Percentiles rank a stretch among this genome's conserved stretches.
Conservation (phyloP, 2,888 invertebrate genomes). For the Zygogramma bicolorata region DNA sequence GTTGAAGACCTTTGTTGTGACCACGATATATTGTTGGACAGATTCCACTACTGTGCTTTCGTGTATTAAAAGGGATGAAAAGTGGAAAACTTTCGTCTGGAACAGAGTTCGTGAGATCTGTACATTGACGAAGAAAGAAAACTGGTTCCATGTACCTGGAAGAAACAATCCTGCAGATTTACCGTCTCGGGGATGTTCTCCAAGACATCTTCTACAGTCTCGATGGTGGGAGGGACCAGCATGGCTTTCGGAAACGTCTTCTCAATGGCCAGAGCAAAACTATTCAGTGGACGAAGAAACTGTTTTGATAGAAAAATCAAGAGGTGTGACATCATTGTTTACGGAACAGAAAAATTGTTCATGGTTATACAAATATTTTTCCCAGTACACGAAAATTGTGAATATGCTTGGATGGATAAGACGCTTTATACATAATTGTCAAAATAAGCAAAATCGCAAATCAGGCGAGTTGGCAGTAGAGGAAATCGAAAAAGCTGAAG, state of each 20-base stretch:
- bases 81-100: constrained; percentile 47
- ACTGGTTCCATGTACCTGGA: constrained; percentile 16
- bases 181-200: constrained; percentile 53
- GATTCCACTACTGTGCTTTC: constrained; percentile 51
- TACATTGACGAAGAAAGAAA: no score
- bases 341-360: no score
- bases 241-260: constrained; percentile 24
- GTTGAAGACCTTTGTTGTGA: not conserved
- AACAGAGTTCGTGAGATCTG: constrained; percentile 50
- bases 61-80: constrained; percentile 48
- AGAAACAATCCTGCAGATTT: constrained; percentile 19
- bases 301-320: constrained; percentile 1
- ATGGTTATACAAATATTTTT: not conserved
- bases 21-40: constrained; percentile 43
- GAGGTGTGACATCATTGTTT: constrained; percentile 4
- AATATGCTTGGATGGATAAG: not conserved
- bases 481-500: constrained; percentile 13
- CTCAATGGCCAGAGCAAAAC: not conserved
- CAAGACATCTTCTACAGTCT: constrained; percentile 47
- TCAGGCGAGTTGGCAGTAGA: not conserved
- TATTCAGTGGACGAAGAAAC: constrained; percentile 28
- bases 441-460: not conserved
- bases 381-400: not conserved
- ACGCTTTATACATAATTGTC: not conserved
- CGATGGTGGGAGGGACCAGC: constrained; percentile 58